phyloP scores from a whole-genome alignment of 2,888 invertebrate species.

The Omphaloscelis lunosa region DNA sequence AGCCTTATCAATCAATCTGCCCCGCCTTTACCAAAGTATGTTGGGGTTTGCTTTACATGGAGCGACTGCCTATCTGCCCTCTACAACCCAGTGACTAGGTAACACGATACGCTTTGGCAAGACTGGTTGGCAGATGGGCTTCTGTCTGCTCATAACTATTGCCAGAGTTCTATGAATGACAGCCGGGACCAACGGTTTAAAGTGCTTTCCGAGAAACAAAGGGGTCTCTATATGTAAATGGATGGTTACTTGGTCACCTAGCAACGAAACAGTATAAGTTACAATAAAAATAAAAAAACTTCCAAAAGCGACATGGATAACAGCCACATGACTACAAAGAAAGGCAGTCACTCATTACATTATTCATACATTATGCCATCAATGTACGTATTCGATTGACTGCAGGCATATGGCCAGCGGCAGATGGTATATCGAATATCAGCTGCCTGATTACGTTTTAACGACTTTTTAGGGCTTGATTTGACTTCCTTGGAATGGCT shows the following conservation, averaged over 20 bases:
- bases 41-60: no score
- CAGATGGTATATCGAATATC: conserved; percentile 32
- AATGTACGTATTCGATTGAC: neutral
- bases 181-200: neutral
- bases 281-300: neutral
- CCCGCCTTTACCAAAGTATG: neutral
- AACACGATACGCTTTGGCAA: neutral
- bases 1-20: no score
- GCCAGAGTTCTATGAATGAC: neutral
- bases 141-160: neutral
- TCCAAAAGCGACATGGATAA: neutral
- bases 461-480: neutral
- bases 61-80: no score
- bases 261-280: neutral
- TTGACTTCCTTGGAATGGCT: neutral
- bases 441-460: conserved; percentile 14
- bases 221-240: neutral
- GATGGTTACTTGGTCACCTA: neutral
- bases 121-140: neutral
- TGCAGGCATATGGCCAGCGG: conserved; percentile 13
- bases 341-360: conserved; percentile 1
- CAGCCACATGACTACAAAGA: neutral
- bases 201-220: neutral
- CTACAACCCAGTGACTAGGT: no score
- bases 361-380: neutral